These are phyloP conservation scores for Nebria ingens DNA, from an alignment of 1,140 invertebrate genomes.

Conservation along the genomic window DNA sequence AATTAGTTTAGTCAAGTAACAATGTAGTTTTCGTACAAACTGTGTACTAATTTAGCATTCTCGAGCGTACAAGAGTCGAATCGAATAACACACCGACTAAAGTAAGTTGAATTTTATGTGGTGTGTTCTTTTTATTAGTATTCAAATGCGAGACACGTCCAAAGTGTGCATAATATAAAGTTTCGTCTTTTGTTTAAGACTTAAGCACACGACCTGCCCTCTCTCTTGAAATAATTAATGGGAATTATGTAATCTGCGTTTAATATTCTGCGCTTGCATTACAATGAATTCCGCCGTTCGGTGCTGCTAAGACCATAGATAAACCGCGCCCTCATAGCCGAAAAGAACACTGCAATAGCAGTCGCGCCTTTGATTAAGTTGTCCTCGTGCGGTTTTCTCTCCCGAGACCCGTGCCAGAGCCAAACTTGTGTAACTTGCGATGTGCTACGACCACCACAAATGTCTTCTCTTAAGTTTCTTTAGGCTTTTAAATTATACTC, in stretches of 20 bases:
- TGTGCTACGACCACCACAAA: background rate
- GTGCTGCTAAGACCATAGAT: slow-evolving; percentile 1
- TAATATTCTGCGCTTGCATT: slow-evolving; percentile 6
- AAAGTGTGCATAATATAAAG: slow-evolving; percentile 3
- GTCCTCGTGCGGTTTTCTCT: background rate
- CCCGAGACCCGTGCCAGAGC: background rate
- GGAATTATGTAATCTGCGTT: slow-evolving; percentile 1
- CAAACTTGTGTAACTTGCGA: background rate
- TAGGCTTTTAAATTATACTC: slow-evolving; percentile 2
- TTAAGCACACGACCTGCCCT: background rate
- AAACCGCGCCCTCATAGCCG: background rate
- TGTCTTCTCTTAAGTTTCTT: slow-evolving; percentile 1
- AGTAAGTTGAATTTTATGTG: too few relatives aligned
- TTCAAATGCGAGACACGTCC: background rate
- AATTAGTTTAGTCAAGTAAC: too few relatives aligned
- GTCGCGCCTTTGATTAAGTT: slow-evolving; percentile 2
- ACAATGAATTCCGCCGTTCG: background rate
- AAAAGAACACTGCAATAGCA: background rate
- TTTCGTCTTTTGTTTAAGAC: slow-evolving; percentile 4
- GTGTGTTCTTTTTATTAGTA: background rate
- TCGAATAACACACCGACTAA: too few relatives aligned
- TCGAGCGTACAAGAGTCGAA: too few relatives aligned
- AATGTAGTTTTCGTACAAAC: too few relatives aligned
- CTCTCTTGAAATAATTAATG: slow-evolving; percentile 5
- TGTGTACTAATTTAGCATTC: too few relatives aligned